A percentile compares a stretch with the other conserved stretches of the same genome.
These are phyloP conservation scores for Phaethornis superciliosus DNA, from an alignment of 2,113 vertebrate genomes.

Conservation along the genomic window DNA sequence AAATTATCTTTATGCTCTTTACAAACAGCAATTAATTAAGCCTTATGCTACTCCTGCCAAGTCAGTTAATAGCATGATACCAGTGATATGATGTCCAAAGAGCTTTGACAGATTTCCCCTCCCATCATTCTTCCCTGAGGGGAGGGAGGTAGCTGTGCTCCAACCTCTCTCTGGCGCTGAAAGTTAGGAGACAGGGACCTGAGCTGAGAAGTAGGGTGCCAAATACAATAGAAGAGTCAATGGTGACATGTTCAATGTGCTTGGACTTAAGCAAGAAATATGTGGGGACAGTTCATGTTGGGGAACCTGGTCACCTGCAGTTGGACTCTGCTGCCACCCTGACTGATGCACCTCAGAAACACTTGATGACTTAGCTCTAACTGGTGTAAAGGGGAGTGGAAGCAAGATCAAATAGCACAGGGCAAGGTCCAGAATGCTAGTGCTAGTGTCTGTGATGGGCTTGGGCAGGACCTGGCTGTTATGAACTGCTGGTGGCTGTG, in stretches of 20 bases:
- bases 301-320: background rate
- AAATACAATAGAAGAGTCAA: background rate
- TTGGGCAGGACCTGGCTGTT: background rate
- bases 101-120: background rate
- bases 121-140: background rate
- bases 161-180: background rate
- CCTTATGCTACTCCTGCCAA: background rate
- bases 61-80: background rate
- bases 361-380: background rate
- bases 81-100: background rate
- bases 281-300: background rate
- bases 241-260: background rate
- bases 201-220: too few species aligned
- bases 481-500: background rate
- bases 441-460: background rate
- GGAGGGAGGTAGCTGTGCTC: background rate
- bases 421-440: background rate
- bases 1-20: constrained; percentile 1
- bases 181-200: background rate
- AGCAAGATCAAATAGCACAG: background rate
- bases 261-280: background rate
- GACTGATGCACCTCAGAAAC: background rate
- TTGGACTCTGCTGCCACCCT: background rate
- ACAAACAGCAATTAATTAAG: constrained; percentile 21
- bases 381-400: background rate